A percentile compares a stretch with the other conserved stretches of the same genome.
phyloP scores from a whole-genome alignment of 2,888 invertebrate species.

The Cremastinae sp. region DNA sequence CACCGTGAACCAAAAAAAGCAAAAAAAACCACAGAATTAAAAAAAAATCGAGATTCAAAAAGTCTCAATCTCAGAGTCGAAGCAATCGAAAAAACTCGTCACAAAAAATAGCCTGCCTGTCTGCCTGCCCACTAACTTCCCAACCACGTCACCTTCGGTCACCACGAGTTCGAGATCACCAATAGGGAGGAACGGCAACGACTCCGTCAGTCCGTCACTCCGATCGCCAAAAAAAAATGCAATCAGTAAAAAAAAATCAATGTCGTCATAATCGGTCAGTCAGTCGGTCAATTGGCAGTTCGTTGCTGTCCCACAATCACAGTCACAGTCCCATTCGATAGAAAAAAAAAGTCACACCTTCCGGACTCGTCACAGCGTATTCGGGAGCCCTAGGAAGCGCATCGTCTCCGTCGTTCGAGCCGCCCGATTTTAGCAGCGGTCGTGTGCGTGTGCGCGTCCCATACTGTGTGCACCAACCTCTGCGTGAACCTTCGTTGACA shows the following conservation, averaged over 20 bases:
- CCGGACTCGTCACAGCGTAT: constrained; percentile 62
- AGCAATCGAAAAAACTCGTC: constrained; percentile 57
- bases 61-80: constrained; percentile 59
- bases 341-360: constrained; percentile 49
- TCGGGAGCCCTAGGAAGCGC: constrained; percentile 56
- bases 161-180: constrained; percentile 73
- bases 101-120: constrained; percentile 73
- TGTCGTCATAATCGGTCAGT: constrained; percentile 69
- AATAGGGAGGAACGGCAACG: constrained; percentile 67
- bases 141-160: constrained; percentile 80
- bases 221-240: constrained; percentile 62
- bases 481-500: constrained; percentile 46
- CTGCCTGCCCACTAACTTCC: constrained; percentile 79
- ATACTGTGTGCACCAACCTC: constrained; percentile 46
- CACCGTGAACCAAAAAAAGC: constrained; percentile 75
- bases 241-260: constrained; percentile 55
- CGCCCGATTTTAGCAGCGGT: constrained; percentile 60
- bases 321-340: constrained; percentile 59
- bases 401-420: constrained; percentile 58
- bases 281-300: constrained; percentile 71
- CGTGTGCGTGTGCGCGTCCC: constrained; percentile 44
- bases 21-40: constrained; percentile 42
- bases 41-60: constrained; percentile 71
- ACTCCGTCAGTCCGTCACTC: constrained; percentile 68
- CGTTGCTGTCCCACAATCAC: constrained; percentile 72